Percentiles rank a stretch among this genome's conserved stretches.
phyloP scores from a whole-genome alignment of 2,888 invertebrate genomes.

The Bruchidius siliquastri region DNA sequence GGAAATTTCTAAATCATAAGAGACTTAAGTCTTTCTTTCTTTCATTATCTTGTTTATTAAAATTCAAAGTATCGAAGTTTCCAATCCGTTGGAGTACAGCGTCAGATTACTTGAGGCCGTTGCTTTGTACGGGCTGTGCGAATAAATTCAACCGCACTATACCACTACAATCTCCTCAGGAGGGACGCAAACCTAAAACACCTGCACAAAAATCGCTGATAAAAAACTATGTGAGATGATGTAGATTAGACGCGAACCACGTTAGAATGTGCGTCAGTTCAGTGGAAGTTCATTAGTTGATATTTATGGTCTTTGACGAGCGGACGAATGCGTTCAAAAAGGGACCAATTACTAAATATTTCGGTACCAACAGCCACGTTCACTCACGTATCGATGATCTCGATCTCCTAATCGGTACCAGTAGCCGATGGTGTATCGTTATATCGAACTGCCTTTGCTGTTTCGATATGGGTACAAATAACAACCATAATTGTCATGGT shows the following conservation, averaged over 20 bases:
- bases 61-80: too few species aligned
- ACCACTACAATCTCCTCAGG: background rate
- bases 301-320: background rate
- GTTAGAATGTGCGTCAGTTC: background rate
- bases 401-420: background rate
- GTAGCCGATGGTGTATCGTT: background rate
- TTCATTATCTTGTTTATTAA: too few species aligned
- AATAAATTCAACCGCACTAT: too few species aligned
- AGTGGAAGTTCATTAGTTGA: background rate
- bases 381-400: background rate
- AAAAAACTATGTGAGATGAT: background rate
- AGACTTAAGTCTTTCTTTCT: too few species aligned
- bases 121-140: too few species aligned
- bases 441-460: background rate
- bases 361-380: background rate
- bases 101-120: too few species aligned
- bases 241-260: background rate
- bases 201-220: background rate
- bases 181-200: background rate
- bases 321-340: background rate
- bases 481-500: background rate
- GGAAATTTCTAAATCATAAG: too few species aligned
- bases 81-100: too few species aligned
- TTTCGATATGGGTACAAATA: background rate
- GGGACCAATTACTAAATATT: background rate